Base-by-base conservation (phyloP, 2,113 vertebrate genomes). In the Podilymbus podiceps region DNA sequence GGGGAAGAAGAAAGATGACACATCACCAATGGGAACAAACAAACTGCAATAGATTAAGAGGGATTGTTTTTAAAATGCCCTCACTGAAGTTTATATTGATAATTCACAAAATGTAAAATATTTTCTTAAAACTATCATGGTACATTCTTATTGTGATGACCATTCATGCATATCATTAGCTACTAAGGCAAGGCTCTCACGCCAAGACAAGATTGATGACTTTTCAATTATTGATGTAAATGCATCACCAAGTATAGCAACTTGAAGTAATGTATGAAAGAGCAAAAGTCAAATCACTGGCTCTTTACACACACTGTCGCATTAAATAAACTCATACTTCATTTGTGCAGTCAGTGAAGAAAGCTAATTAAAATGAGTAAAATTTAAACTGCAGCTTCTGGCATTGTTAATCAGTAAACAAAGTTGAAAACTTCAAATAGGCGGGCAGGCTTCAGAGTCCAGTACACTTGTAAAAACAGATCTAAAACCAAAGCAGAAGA, bases 201-300 rank as follows among this genome's bases (percentile, higher is more conserved):
- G 95, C 87, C 88, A 94, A 94, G 86, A 95, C 58, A 60, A 97
- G 97, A 97, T 52, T 94, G 93, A 97, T 97, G 90, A 91, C 88
- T 97, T 97, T 97, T 98, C 93, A 97, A 93, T 98, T 97, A 98
- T 89, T 96, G 94, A 97, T 97, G 85, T 46, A 97, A 97, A 98
- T 95, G 86, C 96, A 97, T 97, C 90, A 89, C 89, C 78, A 63
- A 94, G 44, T 91, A 60, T 52, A 95, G 35, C 78, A 92, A 92
- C 93, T 91, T 97, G 93, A 97, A 97, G 92, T 92, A 95, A 93
- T 63, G 49, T 76, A 89, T 95, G 95, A 94, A 96, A 95, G 94
- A 97, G 75, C 77, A 97, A 94, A 95, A 98, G 96, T 97, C 93
- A 96, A 33, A 88, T 93, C 89, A 68, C 78, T 95, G 85, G 46